Base-by-base conservation (phyloP, 2,888 invertebrate genomes). In the Spisula subtruncata region DNA sequence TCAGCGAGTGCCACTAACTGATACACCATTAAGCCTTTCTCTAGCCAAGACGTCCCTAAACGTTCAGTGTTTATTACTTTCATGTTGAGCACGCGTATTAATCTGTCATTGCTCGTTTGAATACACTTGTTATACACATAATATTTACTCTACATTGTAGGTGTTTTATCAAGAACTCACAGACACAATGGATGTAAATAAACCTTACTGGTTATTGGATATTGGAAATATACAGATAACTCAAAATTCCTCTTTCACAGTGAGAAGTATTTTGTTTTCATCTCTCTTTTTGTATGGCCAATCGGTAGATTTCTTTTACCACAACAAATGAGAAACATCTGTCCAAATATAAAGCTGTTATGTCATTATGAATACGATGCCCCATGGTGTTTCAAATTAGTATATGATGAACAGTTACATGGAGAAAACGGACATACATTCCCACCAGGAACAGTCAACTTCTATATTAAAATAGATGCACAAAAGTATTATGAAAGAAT, bases 201-300 rank as follows among this genome's bases (percentile, higher is more conserved):
- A 87, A 85, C 92, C 92, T 2, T 89, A 81, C 81, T 92, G 91
- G 91, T 75, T 90, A 5, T 25, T 88, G 29, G 83, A 88, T 14
- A 83, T 81, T 75, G 88, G 90, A 10, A 89, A 90, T 46, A 85
- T 92, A 56, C 92, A 92, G 18, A 35, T 92, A 41, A 83, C 88
- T 6, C 87, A 87, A 41, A 87, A 85, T 81, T 79, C 84, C 1
- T 79, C 88, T 14, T 56, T 75, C 16, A 16, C 66, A 48, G 88
- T 88, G 51, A 87, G 75, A 54, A 48, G 56, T 66, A 0, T 16
- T 32, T 14, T n/a, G 35, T 32, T 32, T 1, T 18, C 18, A 35
- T 25, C 2, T 4, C 12, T 71, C 8, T 25, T 14, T 71, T 29
- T 25, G 25, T 29, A 29, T 29, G n/a, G 4, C 8, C 25, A 32